phyloP scores from a whole-genome alignment of 2,113 vertebrate species.

The Bucco capensis region DNA sequence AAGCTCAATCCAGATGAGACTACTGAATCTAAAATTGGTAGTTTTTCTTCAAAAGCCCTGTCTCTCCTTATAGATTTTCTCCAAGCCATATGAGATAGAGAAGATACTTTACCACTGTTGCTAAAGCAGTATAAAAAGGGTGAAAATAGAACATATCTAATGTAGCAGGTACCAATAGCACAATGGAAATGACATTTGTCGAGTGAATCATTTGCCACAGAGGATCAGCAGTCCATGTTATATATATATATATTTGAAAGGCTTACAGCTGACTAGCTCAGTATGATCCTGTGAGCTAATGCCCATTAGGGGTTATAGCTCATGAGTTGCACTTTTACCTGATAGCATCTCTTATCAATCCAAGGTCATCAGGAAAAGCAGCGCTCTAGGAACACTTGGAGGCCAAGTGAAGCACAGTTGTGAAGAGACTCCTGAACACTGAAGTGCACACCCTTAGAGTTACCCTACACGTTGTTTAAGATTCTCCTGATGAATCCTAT shows the following conservation, averaged over 20 bases:
- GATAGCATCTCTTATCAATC: not conserved
- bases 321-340: not conserved
- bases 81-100: not conserved
- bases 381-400: not conserved
- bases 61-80: not conserved
- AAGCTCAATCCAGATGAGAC: not conserved
- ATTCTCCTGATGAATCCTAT: not conserved
- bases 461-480: not conserved
- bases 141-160: not conserved
- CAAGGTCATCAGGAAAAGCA: not conserved
- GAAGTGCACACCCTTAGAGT: not conserved
- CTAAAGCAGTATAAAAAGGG: not conserved
- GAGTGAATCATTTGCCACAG: accelerated
- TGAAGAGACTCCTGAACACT: not conserved
- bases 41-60: not conserved
- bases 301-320: not conserved
- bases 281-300: not conserved
- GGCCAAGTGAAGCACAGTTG: not conserved
- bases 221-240: not conserved
- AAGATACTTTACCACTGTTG: not conserved
- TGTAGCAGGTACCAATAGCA: not conserved
- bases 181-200: not conserved
- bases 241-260: not conserved
- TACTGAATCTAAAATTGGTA: not conserved
- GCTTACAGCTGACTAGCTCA: not conserved